Conservation (phyloP, 2,888 invertebrate genomes). For the Volucella bombylans region DNA sequence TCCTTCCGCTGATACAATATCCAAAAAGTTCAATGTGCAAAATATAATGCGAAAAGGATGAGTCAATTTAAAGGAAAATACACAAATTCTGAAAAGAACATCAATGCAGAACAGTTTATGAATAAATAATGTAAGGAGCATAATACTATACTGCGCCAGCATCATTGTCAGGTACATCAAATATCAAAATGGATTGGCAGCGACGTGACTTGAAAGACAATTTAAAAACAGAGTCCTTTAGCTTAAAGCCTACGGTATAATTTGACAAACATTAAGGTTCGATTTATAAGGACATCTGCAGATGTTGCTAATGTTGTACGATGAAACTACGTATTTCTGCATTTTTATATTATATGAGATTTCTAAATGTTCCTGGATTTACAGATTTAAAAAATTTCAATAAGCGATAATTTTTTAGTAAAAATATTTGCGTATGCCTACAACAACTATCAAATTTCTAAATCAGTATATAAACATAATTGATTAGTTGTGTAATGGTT, state of each 20-base stretch:
- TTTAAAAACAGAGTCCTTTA: not conserved
- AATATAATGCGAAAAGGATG: conserved; percentile 39
- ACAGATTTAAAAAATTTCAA: too few relatives aligned
- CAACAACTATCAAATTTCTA: too few relatives aligned
- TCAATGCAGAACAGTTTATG: conserved; percentile 64
- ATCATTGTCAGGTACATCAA: conserved; percentile 55
- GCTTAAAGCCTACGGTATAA: conserved; percentile 10
- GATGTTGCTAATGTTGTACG: not conserved
- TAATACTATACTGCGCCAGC: conserved; percentile 46
- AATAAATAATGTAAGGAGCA: conserved; percentile 61
- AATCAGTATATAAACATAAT: too few relatives aligned
- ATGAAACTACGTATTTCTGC: too few relatives aligned
- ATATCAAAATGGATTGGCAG: conserved; percentile 57
- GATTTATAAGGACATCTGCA: conserved; percentile 13
- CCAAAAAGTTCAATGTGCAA: conserved; percentile 38
- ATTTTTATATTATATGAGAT: too few relatives aligned
- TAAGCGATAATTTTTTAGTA: too few relatives aligned
- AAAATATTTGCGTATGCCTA: too few relatives aligned
- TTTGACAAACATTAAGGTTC: conserved; percentile 38
- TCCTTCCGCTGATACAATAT: conserved; percentile 4
- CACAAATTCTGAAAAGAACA: conserved; percentile 60
- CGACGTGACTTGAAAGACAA: conserved; percentile 54
- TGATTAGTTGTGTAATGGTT: too few relatives aligned
- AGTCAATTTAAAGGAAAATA: conserved; percentile 53
- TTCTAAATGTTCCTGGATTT: too few relatives aligned